Evolutionary conservation across 1,140 invertebrate species (phyloP).

Genomic region (Plectus sambesii): DNA sequence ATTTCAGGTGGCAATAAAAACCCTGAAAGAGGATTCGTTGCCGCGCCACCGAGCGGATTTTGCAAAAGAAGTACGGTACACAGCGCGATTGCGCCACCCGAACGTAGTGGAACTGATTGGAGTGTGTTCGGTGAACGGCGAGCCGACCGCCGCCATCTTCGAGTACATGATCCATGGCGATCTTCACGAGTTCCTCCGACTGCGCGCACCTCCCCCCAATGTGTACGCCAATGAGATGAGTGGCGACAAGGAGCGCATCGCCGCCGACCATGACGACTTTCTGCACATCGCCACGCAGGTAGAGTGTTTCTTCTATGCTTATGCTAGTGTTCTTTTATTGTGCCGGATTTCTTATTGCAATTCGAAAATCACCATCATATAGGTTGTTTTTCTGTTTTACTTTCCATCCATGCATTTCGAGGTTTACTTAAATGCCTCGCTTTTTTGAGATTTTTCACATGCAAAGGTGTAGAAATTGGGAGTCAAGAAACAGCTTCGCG

Average conservation of each 20-base stretch:
- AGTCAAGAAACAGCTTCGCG: background rate
- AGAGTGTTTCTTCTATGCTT: conserved; percentile 9
- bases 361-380: too few relatives aligned
- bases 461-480: background rate
- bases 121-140: conserved; percentile 59
- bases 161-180: conserved; percentile 88
- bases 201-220: conserved; percentile 14
- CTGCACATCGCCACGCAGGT: conserved; percentile 23
- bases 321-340: background rate
- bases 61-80: conserved; percentile 80
- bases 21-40: conserved; percentile 12
- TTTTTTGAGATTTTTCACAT: too few relatives aligned
- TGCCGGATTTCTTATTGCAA: too few relatives aligned
- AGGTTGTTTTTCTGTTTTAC: too few relatives aligned
- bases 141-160: conserved; percentile 54
- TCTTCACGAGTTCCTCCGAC: conserved; percentile 75
- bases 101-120: conserved; percentile 98
- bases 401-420: too few relatives aligned
- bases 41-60: conserved; percentile 59
- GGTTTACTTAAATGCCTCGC: too few relatives aligned
- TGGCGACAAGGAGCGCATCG: conserved; percentile 2
- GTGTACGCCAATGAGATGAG: conserved; percentile 11
- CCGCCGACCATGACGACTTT: conserved; percentile 21
- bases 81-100: conserved; percentile 97
- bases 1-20: conserved; percentile 24